These are phyloP conservation scores for Pristionchus exspectatus DNA, from an alignment of 2,888 invertebrate genomes.

Conservation along the genomic window DNA sequence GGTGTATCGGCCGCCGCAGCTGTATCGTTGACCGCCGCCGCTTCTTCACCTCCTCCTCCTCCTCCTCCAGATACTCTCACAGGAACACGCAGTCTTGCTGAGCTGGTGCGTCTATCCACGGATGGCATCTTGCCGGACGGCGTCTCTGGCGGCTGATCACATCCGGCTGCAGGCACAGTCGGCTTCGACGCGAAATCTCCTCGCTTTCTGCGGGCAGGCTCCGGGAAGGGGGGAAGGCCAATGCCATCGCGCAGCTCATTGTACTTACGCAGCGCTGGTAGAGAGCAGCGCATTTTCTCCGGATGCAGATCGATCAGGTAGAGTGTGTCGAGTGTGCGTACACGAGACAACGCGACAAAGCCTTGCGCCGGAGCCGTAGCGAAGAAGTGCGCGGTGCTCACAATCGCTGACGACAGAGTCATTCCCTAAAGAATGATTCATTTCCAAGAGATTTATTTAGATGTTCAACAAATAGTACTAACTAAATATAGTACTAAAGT, in stretches of 20 bases:
- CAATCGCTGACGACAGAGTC: constrained; percentile 1
- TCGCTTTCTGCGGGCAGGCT: not conserved
- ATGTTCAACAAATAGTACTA: too few species aligned
- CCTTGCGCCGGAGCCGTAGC: constrained; percentile 5
- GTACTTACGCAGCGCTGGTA: not conserved
- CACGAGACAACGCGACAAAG: constrained; percentile 20
- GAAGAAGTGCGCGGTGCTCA: not conserved
- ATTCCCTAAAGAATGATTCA: not conserved
- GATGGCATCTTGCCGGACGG: too few species aligned
- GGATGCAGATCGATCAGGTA: constrained; percentile 5
- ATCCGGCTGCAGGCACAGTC: too few species aligned
- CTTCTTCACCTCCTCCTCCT: too few species aligned
- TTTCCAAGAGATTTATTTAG: too few species aligned
- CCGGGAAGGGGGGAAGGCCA: not conserved
- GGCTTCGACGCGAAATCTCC: too few species aligned
- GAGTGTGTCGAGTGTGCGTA: constrained; percentile 21
- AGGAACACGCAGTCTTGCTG: too few species aligned
- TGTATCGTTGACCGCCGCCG: too few species aligned
- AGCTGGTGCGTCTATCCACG: too few species aligned
- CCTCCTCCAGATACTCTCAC: too few species aligned
- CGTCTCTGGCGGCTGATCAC: too few species aligned
- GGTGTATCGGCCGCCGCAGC: not conserved
- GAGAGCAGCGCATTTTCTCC: not conserved
- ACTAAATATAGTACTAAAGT: too few species aligned
- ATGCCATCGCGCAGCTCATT: not conserved